These are phyloP conservation scores for Sander lucioperca DNA, from an alignment of 2,113 vertebrate species.

Conservation along the genomic window DNA sequence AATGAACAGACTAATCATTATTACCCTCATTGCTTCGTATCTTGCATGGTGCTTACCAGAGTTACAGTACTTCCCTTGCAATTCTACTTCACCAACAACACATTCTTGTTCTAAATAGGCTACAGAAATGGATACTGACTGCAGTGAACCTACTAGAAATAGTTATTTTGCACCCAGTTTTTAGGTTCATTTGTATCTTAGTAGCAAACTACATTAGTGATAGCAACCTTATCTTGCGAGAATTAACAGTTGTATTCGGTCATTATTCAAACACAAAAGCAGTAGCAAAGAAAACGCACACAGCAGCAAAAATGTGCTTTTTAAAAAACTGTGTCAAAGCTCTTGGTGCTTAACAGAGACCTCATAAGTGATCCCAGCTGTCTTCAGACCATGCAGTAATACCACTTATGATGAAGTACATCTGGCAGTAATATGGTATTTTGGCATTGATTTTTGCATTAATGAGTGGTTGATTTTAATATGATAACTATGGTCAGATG, in stretches of 20 bases:
- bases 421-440: conserved; percentile 1
- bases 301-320: conserved; percentile 15
- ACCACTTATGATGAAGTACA: background rate
- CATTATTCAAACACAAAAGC: conserved; percentile 52
- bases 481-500: background rate
- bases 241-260: conserved; percentile 43
- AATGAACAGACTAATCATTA: conserved; percentile 17
- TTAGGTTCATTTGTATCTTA: conserved; percentile 52
- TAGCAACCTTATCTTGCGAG: conserved; percentile 25
- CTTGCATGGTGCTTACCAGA: background rate
- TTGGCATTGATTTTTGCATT: background rate
- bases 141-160: conserved; percentile 46
- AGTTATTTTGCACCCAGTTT: conserved; percentile 51
- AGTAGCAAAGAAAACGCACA: conserved; percentile 27
- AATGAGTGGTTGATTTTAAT: background rate
- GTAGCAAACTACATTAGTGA: conserved; percentile 24
- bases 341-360: conserved; percentile 7
- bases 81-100: conserved; percentile 32
- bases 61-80: conserved; percentile 1
- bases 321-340: conserved; percentile 27
- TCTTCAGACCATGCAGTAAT: background rate
- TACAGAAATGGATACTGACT: conserved; percentile 46
- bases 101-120: conserved; percentile 55
- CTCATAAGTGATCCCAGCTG: conserved; percentile 6
- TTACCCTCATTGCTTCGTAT: conserved; percentile 12